Evolutionary conservation across 1,140 invertebrate species (phyloP).

Genomic region (Cherax destructor): DNA sequence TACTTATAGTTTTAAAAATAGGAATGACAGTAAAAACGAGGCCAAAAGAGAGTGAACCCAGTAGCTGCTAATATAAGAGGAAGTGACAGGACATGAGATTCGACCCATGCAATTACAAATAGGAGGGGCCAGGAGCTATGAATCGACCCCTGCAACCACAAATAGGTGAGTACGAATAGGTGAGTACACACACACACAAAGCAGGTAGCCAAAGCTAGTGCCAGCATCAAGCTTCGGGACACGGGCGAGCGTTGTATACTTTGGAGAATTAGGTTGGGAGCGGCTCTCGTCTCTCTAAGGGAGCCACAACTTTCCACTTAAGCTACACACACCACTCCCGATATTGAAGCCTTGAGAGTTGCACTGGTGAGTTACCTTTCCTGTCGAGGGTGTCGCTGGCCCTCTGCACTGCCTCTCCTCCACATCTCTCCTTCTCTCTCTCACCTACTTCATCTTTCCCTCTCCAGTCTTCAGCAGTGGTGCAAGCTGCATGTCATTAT

Average conservation of each 20-base stretch:
- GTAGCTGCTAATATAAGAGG: too few species aligned
- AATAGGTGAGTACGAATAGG: too few species aligned
- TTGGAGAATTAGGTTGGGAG: constrained; percentile 70
- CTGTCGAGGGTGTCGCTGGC: background rate
- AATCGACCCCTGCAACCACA: too few species aligned
- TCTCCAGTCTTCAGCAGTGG: too few species aligned
- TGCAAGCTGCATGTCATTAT: too few species aligned
- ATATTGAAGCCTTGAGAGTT: constrained; percentile 68
- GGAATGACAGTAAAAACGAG: too few species aligned
- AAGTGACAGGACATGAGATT: too few species aligned
- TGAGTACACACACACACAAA: background rate
- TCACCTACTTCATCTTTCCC: background rate
- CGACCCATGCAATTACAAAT: too few species aligned
- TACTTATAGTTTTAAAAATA: too few species aligned
- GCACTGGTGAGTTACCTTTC: constrained; percentile 58
- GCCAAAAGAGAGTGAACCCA: too few species aligned
- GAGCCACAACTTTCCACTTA: constrained; percentile 69
- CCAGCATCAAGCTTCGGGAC: constrained; percentile 47
- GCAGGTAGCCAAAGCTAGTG: constrained; percentile 36
- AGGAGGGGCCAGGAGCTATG: too few species aligned
- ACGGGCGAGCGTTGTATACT: constrained; percentile 63
- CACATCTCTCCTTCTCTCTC: constrained; percentile 6
- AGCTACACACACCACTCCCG: constrained; percentile 67
- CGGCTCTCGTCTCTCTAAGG: constrained; percentile 65
- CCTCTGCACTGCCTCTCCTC: background rate